Percentiles rank a stretch among this genome's conserved stretches.
phyloP scores from a whole-genome alignment of 2,113 vertebrate species.

The Heliornis fulica region DNA sequence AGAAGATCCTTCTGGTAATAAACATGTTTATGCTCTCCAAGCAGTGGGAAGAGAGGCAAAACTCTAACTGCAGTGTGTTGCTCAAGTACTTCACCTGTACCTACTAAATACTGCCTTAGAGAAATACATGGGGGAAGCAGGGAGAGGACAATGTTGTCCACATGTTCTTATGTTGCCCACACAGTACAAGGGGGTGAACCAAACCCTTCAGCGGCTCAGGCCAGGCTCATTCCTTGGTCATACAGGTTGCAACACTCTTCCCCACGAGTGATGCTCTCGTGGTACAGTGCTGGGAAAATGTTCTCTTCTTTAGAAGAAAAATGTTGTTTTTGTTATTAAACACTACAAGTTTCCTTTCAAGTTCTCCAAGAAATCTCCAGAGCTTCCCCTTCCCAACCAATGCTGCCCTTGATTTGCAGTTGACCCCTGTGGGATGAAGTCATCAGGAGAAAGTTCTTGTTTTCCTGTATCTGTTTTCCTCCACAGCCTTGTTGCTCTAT shows the following conservation, averaged over 20 bases:
- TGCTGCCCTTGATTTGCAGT: not conserved
- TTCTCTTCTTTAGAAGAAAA: not conserved
- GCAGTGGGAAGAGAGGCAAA: not conserved
- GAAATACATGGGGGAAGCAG: not conserved
- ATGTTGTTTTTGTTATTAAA: not conserved
- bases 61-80: not conserved
- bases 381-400: not conserved
- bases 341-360: not conserved
- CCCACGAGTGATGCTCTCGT: rapidly evolving
- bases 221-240: not conserved
- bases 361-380: not conserved
- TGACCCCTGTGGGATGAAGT: constrained; percentile 29
- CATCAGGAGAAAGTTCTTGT: constrained; percentile 44
- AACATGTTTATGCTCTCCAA: not conserved
- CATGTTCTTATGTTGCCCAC: rapidly evolving
- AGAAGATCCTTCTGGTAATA: not conserved
- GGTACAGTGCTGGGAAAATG: not conserved
- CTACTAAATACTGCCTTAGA: not conserved
- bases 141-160: no score
- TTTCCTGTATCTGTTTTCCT: constrained; percentile 30
- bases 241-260: not conserved
- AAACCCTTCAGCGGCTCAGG: not conserved
- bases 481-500: not conserved
- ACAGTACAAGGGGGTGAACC: not conserved
- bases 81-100: not conserved